Conservation (phyloP, 2,113 vertebrate genomes). For the Crypturellus undulatus region DNA sequence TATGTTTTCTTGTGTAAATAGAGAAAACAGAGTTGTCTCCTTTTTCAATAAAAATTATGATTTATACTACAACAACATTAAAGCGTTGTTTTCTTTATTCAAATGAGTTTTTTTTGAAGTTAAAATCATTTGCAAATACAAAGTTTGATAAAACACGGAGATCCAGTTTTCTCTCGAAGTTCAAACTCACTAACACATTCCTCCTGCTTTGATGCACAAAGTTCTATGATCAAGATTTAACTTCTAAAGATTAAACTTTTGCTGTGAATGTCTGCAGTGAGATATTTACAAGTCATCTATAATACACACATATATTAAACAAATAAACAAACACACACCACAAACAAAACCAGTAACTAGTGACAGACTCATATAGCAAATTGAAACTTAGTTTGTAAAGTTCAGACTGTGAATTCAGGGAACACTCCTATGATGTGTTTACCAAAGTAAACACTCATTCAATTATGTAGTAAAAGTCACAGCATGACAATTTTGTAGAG, state of each 20-base stretch:
- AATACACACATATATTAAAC: too few species aligned
- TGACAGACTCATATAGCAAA: background rate
- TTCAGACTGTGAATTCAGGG: background rate
- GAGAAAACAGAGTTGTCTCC: constrained; percentile 37
- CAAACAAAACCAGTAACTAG: background rate
- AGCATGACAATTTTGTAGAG: background rate
- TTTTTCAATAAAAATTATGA: constrained; percentile 63
- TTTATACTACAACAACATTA: constrained; percentile 54
- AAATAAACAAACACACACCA: too few species aligned
- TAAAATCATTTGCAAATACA: background rate
- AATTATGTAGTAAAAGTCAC: background rate
- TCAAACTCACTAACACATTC: background rate
- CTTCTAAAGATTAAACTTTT: background rate
- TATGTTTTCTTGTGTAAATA: constrained; percentile 78
- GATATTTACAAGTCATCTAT: background rate
- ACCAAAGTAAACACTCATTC: background rate
- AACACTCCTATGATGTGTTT: background rate
- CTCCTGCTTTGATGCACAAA: background rate
- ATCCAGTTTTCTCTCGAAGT: background rate
- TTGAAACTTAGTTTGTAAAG: background rate
- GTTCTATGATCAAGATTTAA: background rate
- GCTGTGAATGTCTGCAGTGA: background rate
- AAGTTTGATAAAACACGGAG: background rate
- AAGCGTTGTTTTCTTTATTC: constrained; percentile 16
- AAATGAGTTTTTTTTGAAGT: constrained; percentile 6